Percentiles rank a stretch among this genome's conserved stretches.
Conservation (phyloP, 2,888 invertebrate species). For the Azorinus chamasolen region DNA sequence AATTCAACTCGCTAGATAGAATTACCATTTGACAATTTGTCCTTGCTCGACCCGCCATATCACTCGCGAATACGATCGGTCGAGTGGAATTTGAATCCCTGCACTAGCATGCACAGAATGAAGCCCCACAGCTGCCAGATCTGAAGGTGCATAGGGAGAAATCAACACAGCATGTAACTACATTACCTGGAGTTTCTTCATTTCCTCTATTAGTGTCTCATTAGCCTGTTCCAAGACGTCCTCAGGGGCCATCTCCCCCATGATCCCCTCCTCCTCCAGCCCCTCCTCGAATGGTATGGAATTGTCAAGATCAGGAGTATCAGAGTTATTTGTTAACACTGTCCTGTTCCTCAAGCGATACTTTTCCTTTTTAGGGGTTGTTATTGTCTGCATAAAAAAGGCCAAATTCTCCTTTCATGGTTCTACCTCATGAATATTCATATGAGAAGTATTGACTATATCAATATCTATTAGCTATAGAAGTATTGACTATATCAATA, state of each 20-base stretch:
- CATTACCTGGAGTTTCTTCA: slow-evolving; percentile 73
- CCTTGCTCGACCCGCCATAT: too few relatives aligned
- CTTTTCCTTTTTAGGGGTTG: slow-evolving; percentile 77
- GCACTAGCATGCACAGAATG: too few relatives aligned
- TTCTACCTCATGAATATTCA: neutral
- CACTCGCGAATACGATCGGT: too few relatives aligned
- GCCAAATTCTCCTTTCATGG: neutral
- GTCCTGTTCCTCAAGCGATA: slow-evolving; percentile 72
- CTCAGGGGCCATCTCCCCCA: slow-evolving; percentile 64
- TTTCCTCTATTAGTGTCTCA: slow-evolving; percentile 76
- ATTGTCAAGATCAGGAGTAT: slow-evolving; percentile 40
- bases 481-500: too few relatives aligned
- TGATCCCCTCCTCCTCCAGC: slow-evolving; percentile 59
- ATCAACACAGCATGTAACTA: too few relatives aligned
- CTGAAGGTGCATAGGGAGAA: too few relatives aligned
- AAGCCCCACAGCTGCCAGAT: too few relatives aligned
- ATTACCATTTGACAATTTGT: too few relatives aligned
- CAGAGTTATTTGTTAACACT: slow-evolving; percentile 38
- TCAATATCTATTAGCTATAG: too few relatives aligned
- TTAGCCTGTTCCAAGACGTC: slow-evolving; percentile 70
- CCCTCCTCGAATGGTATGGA: slow-evolving; percentile 58
- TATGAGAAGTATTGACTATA: neutral
- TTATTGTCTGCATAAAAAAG: slow-evolving; percentile 74
- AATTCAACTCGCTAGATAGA: too few relatives aligned
- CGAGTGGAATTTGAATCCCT: too few relatives aligned